Evolutionary conservation across 2,113 vertebrate species (phyloP), one percentile per base, ranked within the genome.

Genomic region (Mormyrus lacerda): DNA sequence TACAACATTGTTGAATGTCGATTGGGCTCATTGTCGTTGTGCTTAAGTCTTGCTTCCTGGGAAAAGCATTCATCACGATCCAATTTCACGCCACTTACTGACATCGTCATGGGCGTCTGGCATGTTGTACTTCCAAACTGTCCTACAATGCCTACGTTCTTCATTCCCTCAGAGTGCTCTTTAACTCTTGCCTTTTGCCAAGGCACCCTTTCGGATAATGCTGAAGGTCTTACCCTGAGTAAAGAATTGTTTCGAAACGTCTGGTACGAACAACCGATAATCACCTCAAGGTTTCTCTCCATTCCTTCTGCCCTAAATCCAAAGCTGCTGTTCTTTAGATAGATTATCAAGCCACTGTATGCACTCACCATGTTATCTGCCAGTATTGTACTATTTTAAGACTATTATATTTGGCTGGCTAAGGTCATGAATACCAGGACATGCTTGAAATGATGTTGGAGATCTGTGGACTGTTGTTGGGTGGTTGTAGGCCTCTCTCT

Each of bases 201-300:
- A 58, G 9, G 11, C 15, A 47, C 35, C 53, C 24, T 84, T 61
- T 44, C 21, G 51, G 19, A 47, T 84, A 84, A 84, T 85, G 76
- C 51, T 48, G 55, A 50, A 45, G 42, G 51, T 85, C 35, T 84
- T 84, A 84, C 51, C 73, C 88, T 89, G 88, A 89, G 88, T 89
- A 58, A 89, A 89, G 42, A 84, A 85, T 8, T 85, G 27, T 10
- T 21, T 55, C 39, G 31, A 89, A 89, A 84, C 8, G 79, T 61
- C 39, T 42, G 31, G 82, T 35, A 9, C 10, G 21, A 35, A 82
- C 47, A 39, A 61, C 35, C 44, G 76, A 53, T 24, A 44, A 44
- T 87, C 51, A 79, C 45, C 45, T 69, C 47, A 42, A n/a, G 19
- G 13, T 27, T 83, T 83, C 9, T 11, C 31, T 83, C 21, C 44